phyloP scores from a whole-genome alignment of 2,113 vertebrate genomes.

The Tenebrosternarchus preto region DNA sequence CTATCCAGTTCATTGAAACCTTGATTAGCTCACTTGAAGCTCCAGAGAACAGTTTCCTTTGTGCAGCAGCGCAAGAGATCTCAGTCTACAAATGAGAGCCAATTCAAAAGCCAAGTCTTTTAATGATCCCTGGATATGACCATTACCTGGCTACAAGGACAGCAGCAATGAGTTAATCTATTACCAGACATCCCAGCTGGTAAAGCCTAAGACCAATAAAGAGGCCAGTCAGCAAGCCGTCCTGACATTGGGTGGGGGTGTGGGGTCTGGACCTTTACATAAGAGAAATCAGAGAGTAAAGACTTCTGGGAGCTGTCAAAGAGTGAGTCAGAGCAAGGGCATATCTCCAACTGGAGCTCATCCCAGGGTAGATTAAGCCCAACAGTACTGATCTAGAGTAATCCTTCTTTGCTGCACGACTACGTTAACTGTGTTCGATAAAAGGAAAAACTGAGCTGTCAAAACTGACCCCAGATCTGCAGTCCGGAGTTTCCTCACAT shows the following conservation, averaged over 20 bases:
- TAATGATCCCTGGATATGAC: neutral
- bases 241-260: neutral
- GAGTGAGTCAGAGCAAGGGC: constrained; percentile 33
- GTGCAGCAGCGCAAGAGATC: constrained; percentile 2
- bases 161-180: neutral
- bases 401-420: neutral
- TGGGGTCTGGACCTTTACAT: constrained; percentile 16
- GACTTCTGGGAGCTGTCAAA: constrained; percentile 6
- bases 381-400: neutral
- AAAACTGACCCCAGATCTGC: neutral
- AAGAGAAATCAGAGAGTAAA: constrained; percentile 28
- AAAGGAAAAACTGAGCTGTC: neutral
- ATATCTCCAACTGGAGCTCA: constrained; percentile 25
- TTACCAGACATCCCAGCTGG: too few species aligned
- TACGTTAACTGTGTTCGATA: neutral
- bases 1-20: constrained; percentile 31
- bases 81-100: neutral
- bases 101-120: neutral
- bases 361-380: constrained; percentile 7
- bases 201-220: neutral
- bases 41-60: constrained; percentile 26
- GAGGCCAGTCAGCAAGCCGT: neutral
- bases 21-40: constrained; percentile 38
- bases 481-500: too few species aligned
- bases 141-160: too few species aligned